phyloP scores from a whole-genome alignment of 2,797 vertebrate species.

The Hoplostethus mediterraneus region DNA sequence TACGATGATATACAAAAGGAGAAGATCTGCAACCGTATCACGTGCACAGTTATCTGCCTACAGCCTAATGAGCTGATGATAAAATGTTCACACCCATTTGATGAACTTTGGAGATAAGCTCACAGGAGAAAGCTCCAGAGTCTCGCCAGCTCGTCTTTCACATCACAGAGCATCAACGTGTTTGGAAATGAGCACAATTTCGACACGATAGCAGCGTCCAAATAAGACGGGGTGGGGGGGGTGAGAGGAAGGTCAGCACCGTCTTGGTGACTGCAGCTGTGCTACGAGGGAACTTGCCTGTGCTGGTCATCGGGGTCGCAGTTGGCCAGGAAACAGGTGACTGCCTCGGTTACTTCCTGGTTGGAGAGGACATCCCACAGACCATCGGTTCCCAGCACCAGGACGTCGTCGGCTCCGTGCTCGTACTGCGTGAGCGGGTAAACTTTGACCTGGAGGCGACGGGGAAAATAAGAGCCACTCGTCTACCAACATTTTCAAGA shows the following conservation, averaged over 20 bases:
- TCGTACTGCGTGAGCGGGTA: constrained; percentile 90
- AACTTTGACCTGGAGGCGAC: constrained; percentile 87
- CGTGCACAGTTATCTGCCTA: not conserved
- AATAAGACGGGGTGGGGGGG: constrained; percentile 43
- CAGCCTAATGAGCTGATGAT: not conserved
- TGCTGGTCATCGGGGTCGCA: constrained; percentile 97
- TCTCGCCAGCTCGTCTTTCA: constrained; percentile 28
- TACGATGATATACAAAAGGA: not conserved
- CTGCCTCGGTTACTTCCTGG: constrained; percentile 94
- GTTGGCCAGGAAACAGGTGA: constrained; percentile 95
- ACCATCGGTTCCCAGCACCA: constrained; percentile 95
- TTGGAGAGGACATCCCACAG: constrained; percentile 98
- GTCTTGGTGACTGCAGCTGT: constrained; percentile 37
- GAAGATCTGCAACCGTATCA: constrained; percentile 1
- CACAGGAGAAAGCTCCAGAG: not conserved
- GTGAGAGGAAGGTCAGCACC: constrained; percentile 65
- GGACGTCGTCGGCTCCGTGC: constrained; percentile 92
- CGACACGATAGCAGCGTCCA: constrained; percentile 34
- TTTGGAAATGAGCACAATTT: constrained; percentile 60
- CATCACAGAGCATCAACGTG: constrained; percentile 54
- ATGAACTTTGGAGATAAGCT: constrained; percentile 29
- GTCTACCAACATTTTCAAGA: too few relatives aligned
- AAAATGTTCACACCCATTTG: not conserved
- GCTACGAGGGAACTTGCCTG: constrained; percentile 84
- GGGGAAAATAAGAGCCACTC: not conserved